These are phyloP conservation scores for Heteromyza rotundicornis DNA, from an alignment of 2,888 invertebrate species.

Conservation along the genomic window DNA sequence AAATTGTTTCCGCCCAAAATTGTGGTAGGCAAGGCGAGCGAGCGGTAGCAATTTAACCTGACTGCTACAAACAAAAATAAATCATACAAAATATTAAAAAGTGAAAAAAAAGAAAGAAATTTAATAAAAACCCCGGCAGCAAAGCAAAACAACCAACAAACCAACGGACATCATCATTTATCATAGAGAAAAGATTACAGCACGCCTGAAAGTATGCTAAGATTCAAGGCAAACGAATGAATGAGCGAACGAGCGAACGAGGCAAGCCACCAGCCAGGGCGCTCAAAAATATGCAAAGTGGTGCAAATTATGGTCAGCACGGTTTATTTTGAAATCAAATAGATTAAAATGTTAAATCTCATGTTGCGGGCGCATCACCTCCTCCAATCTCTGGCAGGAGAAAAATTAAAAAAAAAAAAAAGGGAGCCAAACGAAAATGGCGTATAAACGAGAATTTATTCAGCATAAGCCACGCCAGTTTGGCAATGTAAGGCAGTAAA, in stretches of 20 bases:
- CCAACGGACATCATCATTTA: neutral
- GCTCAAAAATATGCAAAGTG: constrained; percentile 5
- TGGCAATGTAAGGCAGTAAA: too few species aligned
- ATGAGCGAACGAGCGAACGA: too few species aligned
- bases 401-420: neutral
- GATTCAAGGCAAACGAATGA: too few species aligned
- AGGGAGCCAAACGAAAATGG: neutral
- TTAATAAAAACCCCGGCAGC: too few species aligned
- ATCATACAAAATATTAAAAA: too few species aligned
- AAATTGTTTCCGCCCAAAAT: neutral
- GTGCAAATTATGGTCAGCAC: constrained; percentile 17
- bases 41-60: neutral
- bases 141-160: neutral
- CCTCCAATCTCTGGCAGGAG: neutral
- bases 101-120: neutral
- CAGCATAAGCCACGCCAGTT: neutral
- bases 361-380: constrained; percentile 1
- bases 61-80: neutral
- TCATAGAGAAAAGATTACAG: neutral
- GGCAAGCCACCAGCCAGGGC: neutral
- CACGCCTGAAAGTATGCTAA: too few species aligned
- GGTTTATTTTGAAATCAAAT: constrained; percentile 24
- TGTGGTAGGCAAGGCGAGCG: neutral
- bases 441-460: neutral
- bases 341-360: constrained; percentile 23